phyloP scores from a whole-genome alignment of 2,113 vertebrate species.

The Cottus gobio region DNA sequence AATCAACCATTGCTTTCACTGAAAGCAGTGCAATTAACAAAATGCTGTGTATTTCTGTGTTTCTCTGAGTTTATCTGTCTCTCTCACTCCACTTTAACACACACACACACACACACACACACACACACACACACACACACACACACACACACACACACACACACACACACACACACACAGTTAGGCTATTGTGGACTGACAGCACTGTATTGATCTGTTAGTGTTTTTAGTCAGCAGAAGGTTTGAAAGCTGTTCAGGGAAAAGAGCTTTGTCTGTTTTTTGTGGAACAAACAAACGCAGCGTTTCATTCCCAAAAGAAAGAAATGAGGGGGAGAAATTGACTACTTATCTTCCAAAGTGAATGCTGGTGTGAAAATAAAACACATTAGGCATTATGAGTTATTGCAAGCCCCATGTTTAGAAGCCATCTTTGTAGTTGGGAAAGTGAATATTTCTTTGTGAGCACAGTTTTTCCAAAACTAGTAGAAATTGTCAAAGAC shows the following conservation, averaged over 20 bases:
- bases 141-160: background rate
- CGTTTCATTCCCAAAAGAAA: slow-evolving; percentile 23
- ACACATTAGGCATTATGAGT: slow-evolving; percentile 10
- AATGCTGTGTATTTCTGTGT: slow-evolving; percentile 6
- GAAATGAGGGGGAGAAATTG: slow-evolving; percentile 9
- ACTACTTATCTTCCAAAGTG: background rate
- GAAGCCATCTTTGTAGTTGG: background rate
- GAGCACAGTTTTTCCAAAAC: background rate
- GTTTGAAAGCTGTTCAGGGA: slow-evolving; percentile 40
- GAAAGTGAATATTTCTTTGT: background rate
- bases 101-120: background rate
- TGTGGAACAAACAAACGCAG: slow-evolving; percentile 43
- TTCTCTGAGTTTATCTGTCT: background rate
- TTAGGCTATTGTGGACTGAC: slow-evolving; percentile 55
- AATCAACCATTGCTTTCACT: background rate
- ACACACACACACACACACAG: slow-evolving; percentile 16
- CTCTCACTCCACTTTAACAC: background rate
- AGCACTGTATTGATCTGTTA: slow-evolving; percentile 52
- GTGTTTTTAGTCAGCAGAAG: slow-evolving; percentile 62
- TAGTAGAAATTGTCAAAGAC: too few species aligned
- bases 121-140: slow-evolving; percentile 1
- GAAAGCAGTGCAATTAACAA: background rate
- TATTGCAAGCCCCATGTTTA: background rate
- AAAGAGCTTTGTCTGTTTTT: slow-evolving; percentile 39
- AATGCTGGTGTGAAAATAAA: slow-evolving; percentile 9